A percentile compares a stretch with the other conserved stretches of the same genome.
These are phyloP conservation scores for Hylaea fasciaria DNA, from an alignment of 2,888 invertebrate species.

Conservation along the genomic window DNA sequence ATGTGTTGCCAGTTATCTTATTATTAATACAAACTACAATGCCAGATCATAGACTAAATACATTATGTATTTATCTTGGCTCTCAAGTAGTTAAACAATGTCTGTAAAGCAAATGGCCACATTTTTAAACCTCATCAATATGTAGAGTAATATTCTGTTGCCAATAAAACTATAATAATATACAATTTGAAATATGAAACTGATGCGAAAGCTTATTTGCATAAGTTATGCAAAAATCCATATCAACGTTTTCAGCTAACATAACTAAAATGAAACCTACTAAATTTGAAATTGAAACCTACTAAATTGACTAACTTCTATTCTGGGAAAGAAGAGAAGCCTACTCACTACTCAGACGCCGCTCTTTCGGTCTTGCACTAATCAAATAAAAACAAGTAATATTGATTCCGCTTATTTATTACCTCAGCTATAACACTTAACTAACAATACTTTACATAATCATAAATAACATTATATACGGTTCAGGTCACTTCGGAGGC, in stretches of 20 bases:
- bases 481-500: slow-evolving; percentile 61
- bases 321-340: too few species aligned
- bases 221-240: too few species aligned
- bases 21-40: slow-evolving; percentile 39
- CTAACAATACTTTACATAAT: slow-evolving; percentile 61
- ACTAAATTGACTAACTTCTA: too few species aligned
- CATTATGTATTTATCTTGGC: slow-evolving; percentile 35
- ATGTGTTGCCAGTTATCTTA: slow-evolving; percentile 40
- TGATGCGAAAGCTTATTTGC: too few species aligned
- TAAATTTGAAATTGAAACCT: too few species aligned
- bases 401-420: slow-evolving; percentile 81
- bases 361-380: too few species aligned
- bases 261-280: too few species aligned
- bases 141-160: too few species aligned
- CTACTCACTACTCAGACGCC: too few species aligned
- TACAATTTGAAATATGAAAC: background rate
- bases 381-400: slow-evolving; percentile 35
- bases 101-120: slow-evolving; percentile 1
- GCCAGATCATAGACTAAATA: slow-evolving; percentile 29
- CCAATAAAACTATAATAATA: background rate
- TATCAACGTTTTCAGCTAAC: too few species aligned
- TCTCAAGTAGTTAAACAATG: slow-evolving; percentile 25
- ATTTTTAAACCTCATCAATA: background rate
- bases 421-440: slow-evolving; percentile 74
- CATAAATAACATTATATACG: slow-evolving; percentile 57